These are phyloP conservation scores for Phycodurus eques DNA, from an alignment of 2,113 vertebrate genomes.

Conservation along the genomic window DNA sequence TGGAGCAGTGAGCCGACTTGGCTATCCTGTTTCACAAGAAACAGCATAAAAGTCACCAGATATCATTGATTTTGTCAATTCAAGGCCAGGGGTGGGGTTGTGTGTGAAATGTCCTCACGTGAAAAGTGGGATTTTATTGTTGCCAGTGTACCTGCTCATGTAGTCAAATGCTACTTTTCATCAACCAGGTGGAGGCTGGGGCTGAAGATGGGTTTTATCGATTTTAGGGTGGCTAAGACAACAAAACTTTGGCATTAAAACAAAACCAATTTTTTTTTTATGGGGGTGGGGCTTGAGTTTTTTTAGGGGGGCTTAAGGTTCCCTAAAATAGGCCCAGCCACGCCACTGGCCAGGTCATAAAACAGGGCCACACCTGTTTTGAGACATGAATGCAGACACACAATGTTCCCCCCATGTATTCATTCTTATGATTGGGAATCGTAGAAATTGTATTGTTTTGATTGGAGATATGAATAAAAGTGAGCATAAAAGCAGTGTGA, in stretches of 20 bases:
- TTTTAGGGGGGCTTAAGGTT: too few species aligned
- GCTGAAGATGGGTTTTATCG: too few species aligned
- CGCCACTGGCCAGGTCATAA: slow-evolving; percentile 23
- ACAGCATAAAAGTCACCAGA: neutral
- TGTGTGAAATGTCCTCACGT: too few species aligned
- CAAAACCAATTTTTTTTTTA: too few species aligned
- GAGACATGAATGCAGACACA: slow-evolving; percentile 2
- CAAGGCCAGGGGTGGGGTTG: neutral
- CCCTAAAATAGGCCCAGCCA: too few species aligned
- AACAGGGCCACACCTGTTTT: slow-evolving; percentile 57
- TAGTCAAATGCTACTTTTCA: too few species aligned
- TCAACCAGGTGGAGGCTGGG: too few species aligned
- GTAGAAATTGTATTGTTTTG: neutral
- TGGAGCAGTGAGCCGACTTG: neutral
- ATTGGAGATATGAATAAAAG: neutral
- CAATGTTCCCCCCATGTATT: neutral
- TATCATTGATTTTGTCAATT: slow-evolving; percentile 8
- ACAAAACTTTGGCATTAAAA: too few species aligned
- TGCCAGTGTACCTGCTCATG: too few species aligned
- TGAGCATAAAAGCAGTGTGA: neutral
- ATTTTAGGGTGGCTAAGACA: too few species aligned
- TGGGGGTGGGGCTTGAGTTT: too few species aligned
- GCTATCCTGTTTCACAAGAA: neutral
- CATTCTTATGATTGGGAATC: neutral
- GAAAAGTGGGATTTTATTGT: too few species aligned